Conservation (phyloP, 2,797 vertebrate genomes). For the Peromyscus eremicus region DNA sequence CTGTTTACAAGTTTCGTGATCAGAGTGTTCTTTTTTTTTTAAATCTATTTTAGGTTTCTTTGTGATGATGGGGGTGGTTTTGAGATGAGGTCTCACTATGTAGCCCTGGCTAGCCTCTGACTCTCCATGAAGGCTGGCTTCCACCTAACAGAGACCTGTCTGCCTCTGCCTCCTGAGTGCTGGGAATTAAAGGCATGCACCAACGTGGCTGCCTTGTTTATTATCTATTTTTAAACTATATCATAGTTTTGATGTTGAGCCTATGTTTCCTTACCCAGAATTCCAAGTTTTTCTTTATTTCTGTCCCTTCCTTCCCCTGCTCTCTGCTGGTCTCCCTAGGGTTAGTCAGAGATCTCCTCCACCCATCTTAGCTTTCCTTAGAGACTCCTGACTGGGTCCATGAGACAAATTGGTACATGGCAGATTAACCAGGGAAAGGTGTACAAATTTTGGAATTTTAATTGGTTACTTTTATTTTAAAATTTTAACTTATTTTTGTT, state of each 20-base stretch:
- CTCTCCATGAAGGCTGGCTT: too few relatives aligned
- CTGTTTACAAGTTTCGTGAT: neutral
- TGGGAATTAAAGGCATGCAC: neutral
- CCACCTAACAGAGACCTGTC: too few relatives aligned
- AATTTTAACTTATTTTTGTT: neutral
- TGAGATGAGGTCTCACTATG: too few relatives aligned
- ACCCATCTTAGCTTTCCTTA: neutral
- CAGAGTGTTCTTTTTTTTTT: neutral
- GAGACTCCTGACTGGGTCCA: too few relatives aligned
- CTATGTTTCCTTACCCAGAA: neutral
- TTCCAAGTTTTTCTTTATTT: neutral
- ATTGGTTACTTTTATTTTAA: neutral
- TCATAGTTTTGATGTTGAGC: neutral
- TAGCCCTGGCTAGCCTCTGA: too few relatives aligned
- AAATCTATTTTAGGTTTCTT: neutral
- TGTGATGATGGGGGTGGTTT: neutral
- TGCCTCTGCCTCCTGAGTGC: too few relatives aligned
- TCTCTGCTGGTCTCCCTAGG: neutral
- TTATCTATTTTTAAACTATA: neutral
- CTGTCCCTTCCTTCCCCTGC: neutral
- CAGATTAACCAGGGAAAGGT: neutral
- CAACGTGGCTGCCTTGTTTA: neutral
- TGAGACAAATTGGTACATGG: neutral
- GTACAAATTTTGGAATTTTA: neutral
- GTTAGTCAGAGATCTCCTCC: neutral